Percentiles rank a stretch among this genome's conserved stretches.
phyloP scores from a whole-genome alignment of 2,888 invertebrate genomes.

The Pollenia amentaria region DNA sequence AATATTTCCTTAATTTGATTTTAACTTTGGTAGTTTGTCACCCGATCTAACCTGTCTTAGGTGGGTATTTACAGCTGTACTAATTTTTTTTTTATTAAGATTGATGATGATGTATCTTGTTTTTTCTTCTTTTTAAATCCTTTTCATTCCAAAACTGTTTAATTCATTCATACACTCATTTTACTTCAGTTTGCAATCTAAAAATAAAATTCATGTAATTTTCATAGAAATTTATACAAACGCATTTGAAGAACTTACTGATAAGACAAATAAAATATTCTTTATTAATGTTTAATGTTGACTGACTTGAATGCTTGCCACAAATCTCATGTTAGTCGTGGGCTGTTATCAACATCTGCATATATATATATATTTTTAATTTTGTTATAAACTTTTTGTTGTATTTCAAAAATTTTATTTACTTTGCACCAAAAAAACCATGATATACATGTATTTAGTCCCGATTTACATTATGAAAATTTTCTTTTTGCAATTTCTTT shows the following conservation, averaged over 20 bases:
- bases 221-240: neutral
- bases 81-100: slow-evolving; percentile 19
- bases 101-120: slow-evolving; percentile 52
- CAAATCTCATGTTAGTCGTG: neutral
- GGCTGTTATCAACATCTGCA: slow-evolving; percentile 30
- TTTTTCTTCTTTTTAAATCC: neutral
- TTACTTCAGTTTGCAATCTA: neutral
- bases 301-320: neutral
- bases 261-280: slow-evolving; percentile 20
- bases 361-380: neutral
- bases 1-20: slow-evolving; percentile 6
- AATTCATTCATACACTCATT: neutral
- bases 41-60: neutral
- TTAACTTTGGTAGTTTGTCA: neutral
- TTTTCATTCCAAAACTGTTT: slow-evolving; percentile 18
- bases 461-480: too few relatives aligned
- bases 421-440: too few relatives aligned
- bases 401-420: neutral
- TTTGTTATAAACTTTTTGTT: slow-evolving; percentile 1
- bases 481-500: too few relatives aligned
- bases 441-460: too few relatives aligned
- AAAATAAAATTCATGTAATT: slow-evolving; percentile 4
- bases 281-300: neutral
- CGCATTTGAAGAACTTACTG: slow-evolving; percentile 38
- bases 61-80: too few relatives aligned